Percentiles rank a stretch among this genome's conserved stretches.
Conservation (phyloP, 2,797 vertebrate genomes). For the Poecilia velifera region DNA sequence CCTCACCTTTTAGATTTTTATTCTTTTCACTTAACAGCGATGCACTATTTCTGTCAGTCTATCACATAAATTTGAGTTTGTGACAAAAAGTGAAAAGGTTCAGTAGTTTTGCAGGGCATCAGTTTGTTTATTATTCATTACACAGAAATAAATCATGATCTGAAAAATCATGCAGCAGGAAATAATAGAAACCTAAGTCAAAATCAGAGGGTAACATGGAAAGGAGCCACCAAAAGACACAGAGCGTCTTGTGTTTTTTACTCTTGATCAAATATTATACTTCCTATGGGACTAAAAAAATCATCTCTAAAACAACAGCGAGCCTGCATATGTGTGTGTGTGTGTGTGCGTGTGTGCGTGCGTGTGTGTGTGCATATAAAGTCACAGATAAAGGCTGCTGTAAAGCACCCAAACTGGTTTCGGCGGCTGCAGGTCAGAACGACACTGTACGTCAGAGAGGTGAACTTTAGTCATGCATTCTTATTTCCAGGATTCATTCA, state of each 20-base stretch:
- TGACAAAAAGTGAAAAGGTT: neutral
- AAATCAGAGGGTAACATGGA: conserved; percentile 17
- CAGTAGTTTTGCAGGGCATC: neutral
- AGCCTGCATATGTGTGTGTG: neutral
- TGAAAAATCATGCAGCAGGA: conserved; percentile 20
- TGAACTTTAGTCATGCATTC: conserved; percentile 25
- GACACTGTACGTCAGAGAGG: conserved; percentile 35
- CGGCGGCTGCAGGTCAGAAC: conserved; percentile 41
- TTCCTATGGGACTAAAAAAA: conserved; percentile 26
- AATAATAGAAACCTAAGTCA: conserved; percentile 6
- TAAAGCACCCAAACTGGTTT: conserved; percentile 59
- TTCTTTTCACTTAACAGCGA: neutral
- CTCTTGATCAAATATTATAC: conserved; percentile 63
- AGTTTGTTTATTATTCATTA: conserved; percentile 37
- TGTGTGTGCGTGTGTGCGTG: neutral
- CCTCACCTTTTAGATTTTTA: neutral
- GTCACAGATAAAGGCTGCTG: conserved; percentile 18
- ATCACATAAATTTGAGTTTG: neutral
- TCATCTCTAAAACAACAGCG: conserved; percentile 1
- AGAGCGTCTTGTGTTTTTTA: conserved; percentile 34
- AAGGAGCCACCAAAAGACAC: conserved; percentile 43
- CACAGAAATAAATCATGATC: conserved; percentile 18
- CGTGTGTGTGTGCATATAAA: neutral
- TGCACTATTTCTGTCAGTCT: neutral
- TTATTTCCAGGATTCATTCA: conserved; percentile 28